These are phyloP conservation scores for Collichthys lucidus DNA, from an alignment of 2,113 vertebrate species.

Conservation along the genomic window DNA sequence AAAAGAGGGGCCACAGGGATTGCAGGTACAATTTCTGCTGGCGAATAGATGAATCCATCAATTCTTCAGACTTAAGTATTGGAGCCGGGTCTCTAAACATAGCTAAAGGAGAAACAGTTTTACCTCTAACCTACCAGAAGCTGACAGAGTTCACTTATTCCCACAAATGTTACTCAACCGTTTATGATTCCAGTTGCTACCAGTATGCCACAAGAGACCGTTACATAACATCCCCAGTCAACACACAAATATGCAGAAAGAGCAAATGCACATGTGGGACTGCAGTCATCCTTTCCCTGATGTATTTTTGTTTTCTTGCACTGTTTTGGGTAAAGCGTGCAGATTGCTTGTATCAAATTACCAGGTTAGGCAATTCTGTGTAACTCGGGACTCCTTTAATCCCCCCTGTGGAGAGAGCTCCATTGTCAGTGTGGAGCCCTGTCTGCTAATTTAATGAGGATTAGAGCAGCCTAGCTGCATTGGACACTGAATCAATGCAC, in stretches of 20 bases:
- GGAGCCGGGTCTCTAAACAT: not conserved
- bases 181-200: not conserved
- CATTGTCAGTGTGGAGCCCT: slow-evolving; percentile 64
- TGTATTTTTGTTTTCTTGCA: slow-evolving; percentile 47
- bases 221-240: slow-evolving; percentile 15
- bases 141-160: not conserved
- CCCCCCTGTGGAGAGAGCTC: slow-evolving; percentile 55
- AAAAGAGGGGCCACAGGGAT: not conserved
- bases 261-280: slow-evolving; percentile 13
- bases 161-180: not conserved
- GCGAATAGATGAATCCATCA: slow-evolving; percentile 3
- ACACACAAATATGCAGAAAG: slow-evolving; percentile 31
- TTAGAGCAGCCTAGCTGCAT: slow-evolving; percentile 50
- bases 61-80: slow-evolving; percentile 4
- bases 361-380: slow-evolving; percentile 62
- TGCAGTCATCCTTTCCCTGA: slow-evolving; percentile 13
- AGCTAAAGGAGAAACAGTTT: slow-evolving; percentile 6
- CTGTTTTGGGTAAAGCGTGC: slow-evolving; percentile 42
- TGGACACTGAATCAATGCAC: slow-evolving; percentile 60
- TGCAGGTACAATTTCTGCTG: slow-evolving; percentile 29
- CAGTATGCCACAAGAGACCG: not conserved
- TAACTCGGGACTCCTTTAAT: slow-evolving; percentile 61
- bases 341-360: slow-evolving; percentile 62
- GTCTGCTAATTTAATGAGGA: slow-evolving; percentile 73
- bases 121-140: not conserved